phyloP scores from a whole-genome alignment of 2,888 invertebrate genomes.

The Brenthis ino region DNA sequence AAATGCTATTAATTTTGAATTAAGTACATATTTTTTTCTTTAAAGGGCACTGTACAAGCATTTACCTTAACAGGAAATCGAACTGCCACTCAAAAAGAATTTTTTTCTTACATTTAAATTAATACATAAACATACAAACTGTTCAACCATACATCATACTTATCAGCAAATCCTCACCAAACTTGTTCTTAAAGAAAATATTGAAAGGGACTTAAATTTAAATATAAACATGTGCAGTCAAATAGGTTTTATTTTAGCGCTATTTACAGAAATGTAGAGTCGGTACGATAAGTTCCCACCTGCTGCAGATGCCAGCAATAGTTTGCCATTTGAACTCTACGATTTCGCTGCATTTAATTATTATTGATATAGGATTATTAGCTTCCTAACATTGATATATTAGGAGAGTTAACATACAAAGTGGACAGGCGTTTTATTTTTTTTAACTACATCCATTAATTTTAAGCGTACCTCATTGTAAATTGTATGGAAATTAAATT shows the following conservation, averaged over 20 bases:
- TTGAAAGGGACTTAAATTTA: not conserved
- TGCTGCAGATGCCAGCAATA: slow-evolving; percentile 28
- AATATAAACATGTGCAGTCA: not conserved
- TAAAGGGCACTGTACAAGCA: too few relatives aligned
- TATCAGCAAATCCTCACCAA: slow-evolving; percentile 12
- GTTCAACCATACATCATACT: slow-evolving; percentile 9
- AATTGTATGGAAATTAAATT: too few relatives aligned
- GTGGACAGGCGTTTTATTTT: slow-evolving; percentile 1
- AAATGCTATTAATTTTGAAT: too few relatives aligned
- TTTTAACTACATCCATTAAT: slow-evolving; percentile 1
- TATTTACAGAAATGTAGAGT: not conserved
- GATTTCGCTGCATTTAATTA: slow-evolving; percentile 21
- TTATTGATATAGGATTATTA: slow-evolving; percentile 29
- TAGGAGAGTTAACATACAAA: slow-evolving; percentile 20
- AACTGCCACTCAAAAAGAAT: not conserved
- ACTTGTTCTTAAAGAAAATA: slow-evolving; percentile 10
- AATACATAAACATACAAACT: not conserved
- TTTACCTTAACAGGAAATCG: too few relatives aligned
- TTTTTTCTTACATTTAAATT: not conserved
- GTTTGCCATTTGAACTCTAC: slow-evolving; percentile 27
- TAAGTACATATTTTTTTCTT: too few relatives aligned
- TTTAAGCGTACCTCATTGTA: not conserved
- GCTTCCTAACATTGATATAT: slow-evolving; percentile 22
- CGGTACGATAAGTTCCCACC: slow-evolving; percentile 6
- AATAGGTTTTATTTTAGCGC: slow-evolving; percentile 10